Evolutionary conservation across 2,797 vertebrate species (phyloP).

Genomic region (Squalus acanthias): DNA sequence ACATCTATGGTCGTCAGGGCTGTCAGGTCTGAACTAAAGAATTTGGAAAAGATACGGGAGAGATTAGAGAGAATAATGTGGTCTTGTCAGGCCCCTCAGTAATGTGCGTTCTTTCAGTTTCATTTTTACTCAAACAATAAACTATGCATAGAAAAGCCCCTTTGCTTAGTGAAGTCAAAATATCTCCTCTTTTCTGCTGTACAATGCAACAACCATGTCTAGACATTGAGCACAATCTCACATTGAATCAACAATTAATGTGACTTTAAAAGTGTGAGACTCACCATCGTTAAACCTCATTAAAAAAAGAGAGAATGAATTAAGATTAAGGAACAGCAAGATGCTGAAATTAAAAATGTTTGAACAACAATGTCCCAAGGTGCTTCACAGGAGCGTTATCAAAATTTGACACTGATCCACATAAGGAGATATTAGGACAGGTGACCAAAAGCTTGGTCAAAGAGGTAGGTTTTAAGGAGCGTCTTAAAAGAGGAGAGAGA

Average conservation of each 20-base stretch:
- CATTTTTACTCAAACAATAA: neutral
- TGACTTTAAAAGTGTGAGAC: neutral
- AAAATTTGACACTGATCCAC: neutral
- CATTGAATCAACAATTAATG: neutral
- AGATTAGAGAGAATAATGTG: neutral
- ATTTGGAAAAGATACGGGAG: neutral
- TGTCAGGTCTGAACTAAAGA: neutral
- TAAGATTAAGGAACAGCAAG: neutral
- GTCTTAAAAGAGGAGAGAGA: too few species aligned
- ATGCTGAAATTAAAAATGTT: neutral
- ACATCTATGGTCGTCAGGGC: neutral
- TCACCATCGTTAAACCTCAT: neutral
- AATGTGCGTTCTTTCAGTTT: neutral
- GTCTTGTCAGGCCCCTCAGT: neutral
- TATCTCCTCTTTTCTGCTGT: neutral
- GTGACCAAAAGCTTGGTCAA: neutral
- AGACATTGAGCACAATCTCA: neutral
- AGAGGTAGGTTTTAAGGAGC: too few species aligned
- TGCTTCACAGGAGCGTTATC: neutral
- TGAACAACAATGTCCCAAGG: neutral
- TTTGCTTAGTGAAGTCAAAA: neutral
- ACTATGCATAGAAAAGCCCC: neutral
- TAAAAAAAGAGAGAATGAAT: neutral
- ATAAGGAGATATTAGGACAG: neutral
- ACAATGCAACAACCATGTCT: neutral